Conservation (phyloP, 2,888 invertebrate genomes). For the Mechanitis messenoides region DNA sequence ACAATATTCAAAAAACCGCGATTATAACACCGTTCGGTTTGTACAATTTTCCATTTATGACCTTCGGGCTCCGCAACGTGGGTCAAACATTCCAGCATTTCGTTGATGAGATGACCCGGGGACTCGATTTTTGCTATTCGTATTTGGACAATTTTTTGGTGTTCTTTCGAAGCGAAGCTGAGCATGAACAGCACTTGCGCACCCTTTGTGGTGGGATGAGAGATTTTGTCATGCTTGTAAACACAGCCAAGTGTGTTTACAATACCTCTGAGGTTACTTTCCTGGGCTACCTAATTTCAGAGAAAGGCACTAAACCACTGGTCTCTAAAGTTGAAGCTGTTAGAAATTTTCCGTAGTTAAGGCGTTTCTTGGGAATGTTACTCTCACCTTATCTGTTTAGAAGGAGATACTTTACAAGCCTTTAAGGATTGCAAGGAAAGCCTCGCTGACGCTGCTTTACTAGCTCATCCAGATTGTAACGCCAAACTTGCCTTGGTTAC, state of each 20-base stretch:
- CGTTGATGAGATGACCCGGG: slow-evolving; percentile 37
- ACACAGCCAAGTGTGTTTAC: slow-evolving; percentile 33
- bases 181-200: slow-evolving; percentile 25
- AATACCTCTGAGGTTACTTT: slow-evolving; percentile 31
- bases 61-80: slow-evolving; percentile 48
- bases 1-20: slow-evolving; percentile 34
- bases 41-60: slow-evolving; percentile 39
- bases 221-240: slow-evolving; percentile 32
- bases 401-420: slow-evolving; percentile 24
- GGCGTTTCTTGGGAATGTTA: slow-evolving; percentile 35
- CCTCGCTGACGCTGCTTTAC: slow-evolving; percentile 23
- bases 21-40: slow-evolving; percentile 40
- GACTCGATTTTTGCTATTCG: slow-evolving; percentile 29
- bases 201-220: slow-evolving; percentile 12
- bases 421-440: slow-evolving; percentile 36
- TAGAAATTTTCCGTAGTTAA: slow-evolving; percentile 26
- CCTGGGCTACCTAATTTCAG: slow-evolving; percentile 30
- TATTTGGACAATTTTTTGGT: slow-evolving; percentile 46
- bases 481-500: slow-evolving; percentile 37
- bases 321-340: slow-evolving; percentile 37
- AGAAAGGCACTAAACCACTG: slow-evolving; percentile 38
- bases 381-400: slow-evolving; percentile 33
- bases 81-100: slow-evolving; percentile 51
- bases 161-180: slow-evolving; percentile 26
- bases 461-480: slow-evolving; percentile 37